Base-by-base conservation (phyloP, 2,113 vertebrate genomes). In the Indicator indicator region DNA sequence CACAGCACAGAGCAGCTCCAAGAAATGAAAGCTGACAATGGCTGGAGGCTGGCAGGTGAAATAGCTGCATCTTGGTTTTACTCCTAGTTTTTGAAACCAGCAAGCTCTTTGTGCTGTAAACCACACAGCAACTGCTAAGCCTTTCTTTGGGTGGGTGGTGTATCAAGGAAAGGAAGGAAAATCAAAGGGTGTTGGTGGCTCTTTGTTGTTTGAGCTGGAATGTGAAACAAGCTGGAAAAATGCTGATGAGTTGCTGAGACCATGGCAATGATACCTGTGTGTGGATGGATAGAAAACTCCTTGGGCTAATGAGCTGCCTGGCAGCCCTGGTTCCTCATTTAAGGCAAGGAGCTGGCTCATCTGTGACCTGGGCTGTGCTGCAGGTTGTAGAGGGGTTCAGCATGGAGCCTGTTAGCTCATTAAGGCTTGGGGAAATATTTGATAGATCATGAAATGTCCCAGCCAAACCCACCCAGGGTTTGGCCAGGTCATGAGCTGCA, bases 1-100 rank as follows among this genome's bases (percentile, higher is more conserved):
- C 65, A 26, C 65, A 76, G 73, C 36, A 15, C 74, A 50, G 75
- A 87, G 44, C 5, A 42, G n/a, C 77, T 89, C 14, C 56, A 59
- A 85, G 77, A 94, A 94, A 94, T 81, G 36, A 73, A 65, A 90
- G 71, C 54, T 82, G 90, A 92, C 95, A 94, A 65, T 28, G 69
- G 46, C 64, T 56, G 52, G 64, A 75, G 95, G 93, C 93, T 46
- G 69, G 40, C 14, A 88, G 83, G 93, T 86, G 88, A 94, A 82
- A 82, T 30, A 72, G 44, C 69, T 63, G 87, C 52, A 4, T 36
- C 65, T 75, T 30, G 0, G 12, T 32, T 75, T 86, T 65, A 36
- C 40, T 75, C 85, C n/a, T 16, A 1, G 0, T 64, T 80, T 86
- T 58, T 87, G 55, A 85, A 95, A n/a, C 8, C 64, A 28, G 75